These are phyloP conservation scores for Bubo blakistoni DNA, from an alignment of 2,113 vertebrate genomes.

Conservation along the genomic window DNA sequence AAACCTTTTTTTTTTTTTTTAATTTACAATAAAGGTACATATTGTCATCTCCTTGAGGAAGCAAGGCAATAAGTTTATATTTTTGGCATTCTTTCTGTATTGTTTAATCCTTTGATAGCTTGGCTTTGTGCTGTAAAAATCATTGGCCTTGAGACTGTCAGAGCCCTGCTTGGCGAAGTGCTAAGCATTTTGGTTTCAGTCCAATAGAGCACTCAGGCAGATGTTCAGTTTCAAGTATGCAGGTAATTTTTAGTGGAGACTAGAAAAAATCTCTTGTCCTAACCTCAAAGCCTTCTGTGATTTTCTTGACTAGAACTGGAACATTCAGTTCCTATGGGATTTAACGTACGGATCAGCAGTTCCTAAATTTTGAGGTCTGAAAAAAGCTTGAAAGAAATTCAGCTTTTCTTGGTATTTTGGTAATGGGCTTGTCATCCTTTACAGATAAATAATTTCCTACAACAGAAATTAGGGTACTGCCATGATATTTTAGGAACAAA, in stretches of 20 bases:
- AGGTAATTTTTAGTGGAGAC: constrained; percentile 35
- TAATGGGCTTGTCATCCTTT: neutral
- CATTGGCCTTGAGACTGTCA: constrained; percentile 27
- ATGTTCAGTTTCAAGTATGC: constrained; percentile 36
- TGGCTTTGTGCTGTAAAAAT: constrained; percentile 20
- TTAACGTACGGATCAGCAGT: neutral
- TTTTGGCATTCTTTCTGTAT: neutral
- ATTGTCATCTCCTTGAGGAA: constrained; percentile 20
- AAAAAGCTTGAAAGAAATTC: neutral
- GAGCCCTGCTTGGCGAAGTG: neutral
- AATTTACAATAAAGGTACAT: neutral
- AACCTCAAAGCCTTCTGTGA: constrained; percentile 6
- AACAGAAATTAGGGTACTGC: neutral
- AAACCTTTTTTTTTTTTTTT: neutral
- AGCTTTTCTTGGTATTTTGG: neutral
- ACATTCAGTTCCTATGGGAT: neutral
- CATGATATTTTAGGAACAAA: neutral
- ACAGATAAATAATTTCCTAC: neutral
- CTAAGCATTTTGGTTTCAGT: constrained; percentile 41
- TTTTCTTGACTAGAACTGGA: neutral
- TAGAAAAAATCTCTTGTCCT: neutral
- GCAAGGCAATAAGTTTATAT: neutral
- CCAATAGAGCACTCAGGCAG: constrained; percentile 37
- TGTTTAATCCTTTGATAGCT: constrained; percentile 17
- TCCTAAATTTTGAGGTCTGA: neutral